A percentile compares a stretch with the other conserved stretches of the same genome.
Evolutionary conservation across 2,113 vertebrate genomes (phyloP).

Genomic region (Macrotus californicus): DNA sequence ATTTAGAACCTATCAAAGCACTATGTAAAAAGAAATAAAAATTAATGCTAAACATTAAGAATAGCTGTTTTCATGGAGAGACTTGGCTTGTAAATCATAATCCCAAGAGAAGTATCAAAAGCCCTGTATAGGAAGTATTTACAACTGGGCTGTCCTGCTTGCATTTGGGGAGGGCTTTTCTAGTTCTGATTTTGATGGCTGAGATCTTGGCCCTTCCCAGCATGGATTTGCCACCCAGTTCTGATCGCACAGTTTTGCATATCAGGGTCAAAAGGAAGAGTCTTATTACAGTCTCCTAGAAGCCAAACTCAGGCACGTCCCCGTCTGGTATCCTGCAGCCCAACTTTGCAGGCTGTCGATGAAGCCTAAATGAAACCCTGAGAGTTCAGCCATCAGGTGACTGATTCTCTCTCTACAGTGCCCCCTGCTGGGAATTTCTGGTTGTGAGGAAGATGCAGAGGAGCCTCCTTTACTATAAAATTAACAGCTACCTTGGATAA

Average conservation of each 20-base stretch:
- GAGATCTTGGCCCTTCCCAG: slow-evolving; percentile 61
- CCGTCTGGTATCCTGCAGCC: neutral
- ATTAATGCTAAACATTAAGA: neutral
- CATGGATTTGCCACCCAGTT: slow-evolving; percentile 32
- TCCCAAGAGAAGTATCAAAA: neutral
- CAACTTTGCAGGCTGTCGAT: neutral
- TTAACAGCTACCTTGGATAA: neutral
- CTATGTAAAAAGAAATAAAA: slow-evolving; percentile 26
- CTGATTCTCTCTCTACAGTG: neutral
- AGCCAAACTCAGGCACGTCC: slow-evolving; percentile 6
- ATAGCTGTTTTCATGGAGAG: slow-evolving; percentile 12
- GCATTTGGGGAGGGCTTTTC: slow-evolving; percentile 35
- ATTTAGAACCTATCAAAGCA: slow-evolving; percentile 29
- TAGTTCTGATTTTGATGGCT: slow-evolving; percentile 67
- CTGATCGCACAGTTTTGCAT: slow-evolving; percentile 54
- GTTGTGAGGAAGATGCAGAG: neutral
- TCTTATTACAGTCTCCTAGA: slow-evolving; percentile 39
- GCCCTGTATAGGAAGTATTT: neutral
- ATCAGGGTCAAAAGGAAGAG: slow-evolving; percentile 47
- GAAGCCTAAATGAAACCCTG: slow-evolving; percentile 17
- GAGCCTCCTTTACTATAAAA: neutral
- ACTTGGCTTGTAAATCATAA: slow-evolving; percentile 9
- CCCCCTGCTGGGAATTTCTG: neutral
- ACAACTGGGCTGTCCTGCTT: neutral
- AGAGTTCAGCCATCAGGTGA: neutral